Evolutionary conservation across 1,140 invertebrate species (phyloP).

Genomic region (Cydia fagiglandana): DNA sequence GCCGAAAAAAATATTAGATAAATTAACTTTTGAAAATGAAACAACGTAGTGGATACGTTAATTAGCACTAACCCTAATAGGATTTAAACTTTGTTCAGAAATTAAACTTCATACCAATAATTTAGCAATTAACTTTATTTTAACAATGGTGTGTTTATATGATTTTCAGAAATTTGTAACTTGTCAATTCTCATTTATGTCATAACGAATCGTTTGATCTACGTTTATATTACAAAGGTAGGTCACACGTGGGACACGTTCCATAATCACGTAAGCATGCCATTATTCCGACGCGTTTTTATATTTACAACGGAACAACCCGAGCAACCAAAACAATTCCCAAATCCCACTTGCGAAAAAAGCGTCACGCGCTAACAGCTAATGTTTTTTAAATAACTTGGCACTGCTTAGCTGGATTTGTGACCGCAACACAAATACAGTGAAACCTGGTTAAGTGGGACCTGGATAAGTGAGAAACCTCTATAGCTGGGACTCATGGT

Average conservation of each 20-base stretch:
- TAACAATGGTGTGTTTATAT: no score
- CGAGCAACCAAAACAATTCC: conserved; percentile 7
- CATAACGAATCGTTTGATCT: not conserved
- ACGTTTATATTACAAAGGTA: not conserved
- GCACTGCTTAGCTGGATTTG: conserved; percentile 12
- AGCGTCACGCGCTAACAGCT: conserved; percentile 11
- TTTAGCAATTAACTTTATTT: no score
- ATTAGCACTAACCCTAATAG: no score
- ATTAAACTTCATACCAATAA: no score
- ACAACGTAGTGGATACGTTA: no score
- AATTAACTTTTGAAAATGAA: no score
- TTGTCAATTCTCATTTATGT: not conserved
- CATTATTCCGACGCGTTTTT: not conserved
- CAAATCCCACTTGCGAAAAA: conserved; percentile 8
- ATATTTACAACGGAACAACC: not conserved
- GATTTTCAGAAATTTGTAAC: no score
- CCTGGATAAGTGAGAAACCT: no score
- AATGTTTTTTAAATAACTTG: conserved; percentile 29
- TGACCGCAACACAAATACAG: not conserved
- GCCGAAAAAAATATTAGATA: no score
- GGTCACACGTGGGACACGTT: not conserved
- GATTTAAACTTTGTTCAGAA: no score
- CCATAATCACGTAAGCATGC: not conserved
- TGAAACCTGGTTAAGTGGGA: no score
- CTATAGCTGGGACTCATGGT: no score